A percentile compares a stretch with the other conserved stretches of the same genome.
Evolutionary conservation across 2,888 invertebrate species (phyloP).

Genomic region (Neoaliturus tenellus): DNA sequence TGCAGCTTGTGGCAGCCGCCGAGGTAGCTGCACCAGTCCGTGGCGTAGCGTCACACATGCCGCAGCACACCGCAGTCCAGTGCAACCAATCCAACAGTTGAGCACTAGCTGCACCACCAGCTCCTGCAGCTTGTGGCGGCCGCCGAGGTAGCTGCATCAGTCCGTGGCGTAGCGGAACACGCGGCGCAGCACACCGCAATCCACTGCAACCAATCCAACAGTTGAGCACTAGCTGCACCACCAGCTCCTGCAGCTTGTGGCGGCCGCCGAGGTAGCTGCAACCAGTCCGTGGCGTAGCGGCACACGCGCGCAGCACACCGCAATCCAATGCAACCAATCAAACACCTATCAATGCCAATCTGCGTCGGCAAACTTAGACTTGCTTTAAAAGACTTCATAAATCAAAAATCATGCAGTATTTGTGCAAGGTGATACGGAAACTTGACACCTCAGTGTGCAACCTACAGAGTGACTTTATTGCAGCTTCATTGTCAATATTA

Average conservation of each 20-base stretch:
- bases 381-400: no score
- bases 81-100: constrained; percentile 72
- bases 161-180: constrained; percentile 72
- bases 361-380: no score
- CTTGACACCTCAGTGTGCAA: no score
- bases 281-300: constrained; percentile 71
- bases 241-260: constrained; percentile 75
- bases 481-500: no score
- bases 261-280: constrained; percentile 70
- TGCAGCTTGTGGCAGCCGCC: no score
- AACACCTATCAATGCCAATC: no score
- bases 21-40: no score
- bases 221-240: constrained; percentile 78
- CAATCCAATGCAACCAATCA: constrained; percentile 71
- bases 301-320: constrained; percentile 75
- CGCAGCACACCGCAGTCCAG: no score
- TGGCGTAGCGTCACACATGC: no score
- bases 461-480: no score
- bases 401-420: no score
- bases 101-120: constrained; percentile 79
- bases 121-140: constrained; percentile 74
- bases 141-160: constrained; percentile 71
- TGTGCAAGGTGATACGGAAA: no score
- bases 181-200: constrained; percentile 75
- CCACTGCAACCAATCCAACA: constrained; percentile 77